These are phyloP conservation scores for Drosophila tropicalis DNA, from an alignment of 1,140 invertebrate species.

Conservation along the genomic window DNA sequence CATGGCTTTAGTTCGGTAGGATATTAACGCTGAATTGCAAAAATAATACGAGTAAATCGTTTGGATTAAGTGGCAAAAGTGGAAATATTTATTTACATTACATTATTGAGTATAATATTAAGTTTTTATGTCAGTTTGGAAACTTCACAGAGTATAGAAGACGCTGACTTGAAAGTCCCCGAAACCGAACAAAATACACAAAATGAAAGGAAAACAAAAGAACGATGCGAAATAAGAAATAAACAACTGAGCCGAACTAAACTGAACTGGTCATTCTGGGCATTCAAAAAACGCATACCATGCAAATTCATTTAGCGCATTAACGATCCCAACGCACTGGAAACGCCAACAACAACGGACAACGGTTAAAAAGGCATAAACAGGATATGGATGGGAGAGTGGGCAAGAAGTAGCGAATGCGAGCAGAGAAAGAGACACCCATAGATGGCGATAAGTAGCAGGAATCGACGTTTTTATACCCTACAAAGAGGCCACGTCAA, in stretches of 20 bases:
- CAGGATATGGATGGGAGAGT: conserved; percentile 66
- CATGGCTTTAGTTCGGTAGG: not conserved
- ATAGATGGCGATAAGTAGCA: not conserved
- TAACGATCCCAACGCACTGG: conserved; percentile 54
- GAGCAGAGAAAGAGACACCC: conserved; percentile 25
- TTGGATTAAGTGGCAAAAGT: not conserved
- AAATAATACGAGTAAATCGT: not conserved
- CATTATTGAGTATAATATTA: not conserved
- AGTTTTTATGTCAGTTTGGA: not conserved
- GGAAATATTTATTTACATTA: conserved; percentile 1
- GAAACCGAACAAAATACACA: conserved; percentile 20
- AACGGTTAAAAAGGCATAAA: conserved; percentile 49
- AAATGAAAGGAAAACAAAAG: conserved; percentile 17
- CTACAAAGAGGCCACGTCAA: not conserved
- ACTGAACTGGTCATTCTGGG: conserved; percentile 21
- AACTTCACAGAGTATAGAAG: not conserved
- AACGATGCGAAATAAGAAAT: conserved; percentile 33
- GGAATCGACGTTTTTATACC: not conserved
- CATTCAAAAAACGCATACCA: conserved; percentile 64
- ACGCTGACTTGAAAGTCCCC: conserved; percentile 10
- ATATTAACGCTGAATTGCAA: not conserved
- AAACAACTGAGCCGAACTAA: conserved; percentile 45
- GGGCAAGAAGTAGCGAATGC: conserved; percentile 48
- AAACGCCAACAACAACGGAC: conserved; percentile 45
- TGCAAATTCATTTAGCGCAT: conserved; percentile 79